These are phyloP conservation scores for Dryobota labecula DNA, from an alignment of 2,888 invertebrate genomes.

Conservation along the genomic window DNA sequence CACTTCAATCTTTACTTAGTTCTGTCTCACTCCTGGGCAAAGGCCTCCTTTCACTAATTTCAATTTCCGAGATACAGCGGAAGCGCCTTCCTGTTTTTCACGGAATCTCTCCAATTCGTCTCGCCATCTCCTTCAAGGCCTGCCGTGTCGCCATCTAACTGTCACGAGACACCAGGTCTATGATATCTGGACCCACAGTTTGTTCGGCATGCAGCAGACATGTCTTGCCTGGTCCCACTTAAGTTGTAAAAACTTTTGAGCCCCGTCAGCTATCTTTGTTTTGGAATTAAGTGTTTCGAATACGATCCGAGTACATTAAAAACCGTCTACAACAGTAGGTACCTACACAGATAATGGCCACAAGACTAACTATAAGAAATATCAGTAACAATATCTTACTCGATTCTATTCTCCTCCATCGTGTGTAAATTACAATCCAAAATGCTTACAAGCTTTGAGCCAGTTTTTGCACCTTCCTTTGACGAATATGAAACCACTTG, in stretches of 20 bases:
- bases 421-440: constrained; percentile 91
- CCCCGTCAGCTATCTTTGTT: constrained; percentile 1
- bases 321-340: background rate
- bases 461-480: constrained; percentile 89
- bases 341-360: background rate
- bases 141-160: background rate
- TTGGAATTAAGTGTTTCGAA: background rate
- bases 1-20: constrained; percentile 1
- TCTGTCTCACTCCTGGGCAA: constrained; percentile 15
- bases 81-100: constrained; percentile 4
- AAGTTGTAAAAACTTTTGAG: background rate
- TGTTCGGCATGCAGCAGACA: background rate
- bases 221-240: background rate
- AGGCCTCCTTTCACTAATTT: background rate
- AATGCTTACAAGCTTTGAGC: constrained; percentile 91
- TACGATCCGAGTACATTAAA: background rate
- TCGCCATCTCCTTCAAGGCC: background rate
- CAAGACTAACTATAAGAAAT: constrained; percentile 20
- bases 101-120: background rate
- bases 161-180: background rate
- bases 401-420: constrained; percentile 92
- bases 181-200: background rate
- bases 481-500: constrained; percentile 91
- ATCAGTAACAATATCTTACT: constrained; percentile 77
- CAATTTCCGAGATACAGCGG: background rate